phyloP scores from a whole-genome alignment of 2,888 invertebrate species.

The Pedicia rivosa region DNA sequence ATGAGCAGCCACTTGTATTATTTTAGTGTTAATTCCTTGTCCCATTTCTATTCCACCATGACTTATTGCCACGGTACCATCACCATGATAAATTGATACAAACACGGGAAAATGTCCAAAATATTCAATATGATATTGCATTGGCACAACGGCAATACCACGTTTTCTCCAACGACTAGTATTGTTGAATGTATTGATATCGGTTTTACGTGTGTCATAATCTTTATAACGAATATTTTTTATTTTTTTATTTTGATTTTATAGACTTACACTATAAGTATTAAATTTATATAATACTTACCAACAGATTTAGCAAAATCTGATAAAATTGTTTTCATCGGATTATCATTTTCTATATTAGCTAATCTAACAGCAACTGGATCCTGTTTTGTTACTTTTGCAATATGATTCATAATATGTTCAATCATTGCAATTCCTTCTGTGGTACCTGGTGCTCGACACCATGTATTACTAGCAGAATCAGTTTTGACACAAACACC shows the following conservation, averaged over 20 bases:
- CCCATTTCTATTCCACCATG: constrained; percentile 69
- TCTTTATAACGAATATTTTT: constrained; percentile 40
- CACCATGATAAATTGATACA: constrained; percentile 50
- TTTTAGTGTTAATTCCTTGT: constrained; percentile 64
- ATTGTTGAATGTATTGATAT: constrained; percentile 42
- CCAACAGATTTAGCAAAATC: constrained; percentile 35
- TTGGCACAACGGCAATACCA: constrained; percentile 48
- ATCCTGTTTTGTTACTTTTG: constrained; percentile 37
- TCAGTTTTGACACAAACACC: constrained; percentile 39
- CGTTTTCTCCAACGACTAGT: constrained; percentile 71
- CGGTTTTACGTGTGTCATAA: constrained; percentile 36
- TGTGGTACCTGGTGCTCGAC: constrained; percentile 30
- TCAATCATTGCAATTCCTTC: constrained; percentile 47
- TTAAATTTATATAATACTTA: neutral
- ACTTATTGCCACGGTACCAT: constrained; percentile 51
- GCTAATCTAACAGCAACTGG: constrained; percentile 37
- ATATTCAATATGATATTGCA: constrained; percentile 45
- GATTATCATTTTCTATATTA: constrained; percentile 36
- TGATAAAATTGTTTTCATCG: constrained; percentile 34
- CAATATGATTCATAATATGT: constrained; percentile 49
- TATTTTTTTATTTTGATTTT: constrained; percentile 6
- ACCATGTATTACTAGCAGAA: constrained; percentile 44
- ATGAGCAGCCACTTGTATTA: constrained; percentile 57
- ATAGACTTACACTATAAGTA: neutral
- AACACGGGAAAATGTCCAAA: constrained; percentile 39